A percentile compares a stretch with the other conserved stretches of the same genome.
phyloP scores from a whole-genome alignment of 2,797 vertebrate species.

The Leptatherina wallacei region DNA sequence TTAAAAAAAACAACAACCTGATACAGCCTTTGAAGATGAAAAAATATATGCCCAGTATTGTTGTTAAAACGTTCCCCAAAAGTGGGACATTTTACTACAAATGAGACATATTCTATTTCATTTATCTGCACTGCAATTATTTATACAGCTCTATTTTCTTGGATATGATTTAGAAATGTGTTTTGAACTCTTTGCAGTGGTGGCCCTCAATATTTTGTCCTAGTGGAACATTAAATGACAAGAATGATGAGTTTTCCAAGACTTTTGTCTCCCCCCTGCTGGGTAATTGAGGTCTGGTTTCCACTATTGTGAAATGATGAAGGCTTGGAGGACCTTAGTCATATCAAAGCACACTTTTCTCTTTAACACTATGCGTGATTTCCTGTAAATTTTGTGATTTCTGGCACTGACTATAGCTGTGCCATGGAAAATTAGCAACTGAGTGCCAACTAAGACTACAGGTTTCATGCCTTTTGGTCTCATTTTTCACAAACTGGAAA shows the following conservation, averaged over 20 bases:
- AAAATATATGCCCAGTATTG: neutral
- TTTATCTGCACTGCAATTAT: slow-evolving; percentile 18
- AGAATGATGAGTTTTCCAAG: slow-evolving; percentile 61
- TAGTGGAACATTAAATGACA: slow-evolving; percentile 58
- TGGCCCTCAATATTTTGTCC: slow-evolving; percentile 25
- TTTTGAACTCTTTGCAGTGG: slow-evolving; percentile 33
- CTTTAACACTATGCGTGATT: slow-evolving; percentile 40
- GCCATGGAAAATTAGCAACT: slow-evolving; percentile 52
- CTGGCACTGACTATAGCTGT: slow-evolving; percentile 14
- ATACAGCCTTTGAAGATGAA: neutral
- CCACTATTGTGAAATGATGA: slow-evolving; percentile 52
- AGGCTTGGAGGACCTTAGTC: slow-evolving; percentile 41
- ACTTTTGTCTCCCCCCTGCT: slow-evolving; percentile 56
- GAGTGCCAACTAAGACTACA: slow-evolving; percentile 55
- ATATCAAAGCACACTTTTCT: slow-evolving; percentile 37
- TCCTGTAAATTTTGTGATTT: slow-evolving; percentile 56
- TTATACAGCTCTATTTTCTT: slow-evolving; percentile 21
- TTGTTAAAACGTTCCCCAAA: slow-evolving; percentile 1
- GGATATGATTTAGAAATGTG: slow-evolving; percentile 24
- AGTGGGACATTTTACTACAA: neutral
- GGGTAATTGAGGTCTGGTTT: slow-evolving; percentile 63
- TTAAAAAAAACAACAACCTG: too few species aligned
- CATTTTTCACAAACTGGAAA: slow-evolving; percentile 15
- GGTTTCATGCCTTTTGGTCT: slow-evolving; percentile 9
- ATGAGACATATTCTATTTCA: neutral